Conservation (phyloP, 1,140 invertebrate genomes). For the Phortica variegata region DNA sequence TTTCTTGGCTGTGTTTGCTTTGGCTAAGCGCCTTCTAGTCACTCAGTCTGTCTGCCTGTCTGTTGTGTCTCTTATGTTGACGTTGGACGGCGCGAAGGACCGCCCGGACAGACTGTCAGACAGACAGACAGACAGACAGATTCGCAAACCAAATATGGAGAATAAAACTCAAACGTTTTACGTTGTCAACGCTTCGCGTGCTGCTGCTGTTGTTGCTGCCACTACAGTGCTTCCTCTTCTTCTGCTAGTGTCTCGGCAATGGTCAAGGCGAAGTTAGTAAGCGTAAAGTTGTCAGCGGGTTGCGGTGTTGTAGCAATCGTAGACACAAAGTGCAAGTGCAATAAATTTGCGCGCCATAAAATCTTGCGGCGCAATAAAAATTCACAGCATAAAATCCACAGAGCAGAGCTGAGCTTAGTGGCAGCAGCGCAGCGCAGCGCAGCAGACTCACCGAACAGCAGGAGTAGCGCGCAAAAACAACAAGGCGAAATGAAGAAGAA, state of each 20-base stretch:
- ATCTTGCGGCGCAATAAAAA: constrained; percentile 54
- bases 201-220: no score
- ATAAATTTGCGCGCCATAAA: constrained; percentile 57
- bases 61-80: no score
- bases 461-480: constrained; percentile 9
- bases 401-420: background rate
- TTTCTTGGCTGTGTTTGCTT: constrained; percentile 10
- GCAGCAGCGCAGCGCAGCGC: constrained; percentile 32
- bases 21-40: no score
- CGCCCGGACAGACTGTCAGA: no score
- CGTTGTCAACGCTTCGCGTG: no score
- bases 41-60: no score
- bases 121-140: no score
- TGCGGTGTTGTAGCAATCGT: constrained; percentile 13
- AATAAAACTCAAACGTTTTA: no score
- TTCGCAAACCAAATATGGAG: no score
- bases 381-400: constrained; percentile 24
- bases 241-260: constrained; percentile 12
- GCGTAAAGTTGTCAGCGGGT: background rate
- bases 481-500: no score
- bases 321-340: constrained; percentile 9
- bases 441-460: constrained; percentile 12
- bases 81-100: no score
- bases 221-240: no score
- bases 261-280: constrained; percentile 32